A percentile compares a stretch with the other conserved stretches of the same genome.
Evolutionary conservation across 2,113 vertebrate genomes (phyloP).

Genomic region (Tricholaema leucomelas): DNA sequence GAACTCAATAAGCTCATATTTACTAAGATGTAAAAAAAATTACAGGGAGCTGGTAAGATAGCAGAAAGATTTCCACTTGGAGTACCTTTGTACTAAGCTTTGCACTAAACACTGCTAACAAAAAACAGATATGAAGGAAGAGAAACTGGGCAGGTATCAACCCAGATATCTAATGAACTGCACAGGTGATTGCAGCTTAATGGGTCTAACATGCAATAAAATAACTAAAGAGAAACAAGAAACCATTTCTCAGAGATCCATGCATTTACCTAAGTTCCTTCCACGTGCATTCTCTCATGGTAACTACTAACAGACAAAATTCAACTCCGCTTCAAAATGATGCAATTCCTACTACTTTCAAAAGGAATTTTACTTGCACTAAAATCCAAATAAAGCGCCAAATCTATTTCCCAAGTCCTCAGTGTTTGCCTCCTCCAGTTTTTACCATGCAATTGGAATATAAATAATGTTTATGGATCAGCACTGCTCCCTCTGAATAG

Average conservation of each 20-base stretch:
- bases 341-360: neutral
- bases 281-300: neutral
- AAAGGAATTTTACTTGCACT: neutral
- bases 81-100: too few species aligned
- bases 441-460: neutral
- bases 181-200: neutral
- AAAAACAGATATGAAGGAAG: neutral
- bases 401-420: neutral
- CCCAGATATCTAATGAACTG: neutral
- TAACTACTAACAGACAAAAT: neutral
- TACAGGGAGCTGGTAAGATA: neutral
- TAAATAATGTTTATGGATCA: neutral
- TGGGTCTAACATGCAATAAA: neutral
- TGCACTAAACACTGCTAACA: neutral
- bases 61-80: neutral
- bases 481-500: neutral
- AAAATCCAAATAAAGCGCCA: neutral
- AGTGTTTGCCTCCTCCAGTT: neutral
- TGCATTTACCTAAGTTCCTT: neutral
- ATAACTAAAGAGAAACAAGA: neutral
- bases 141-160: neutral
- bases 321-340: neutral
- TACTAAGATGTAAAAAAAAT: neutral
- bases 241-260: neutral
- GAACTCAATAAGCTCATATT: neutral